Evolutionary conservation across 2,888 invertebrate genomes (phyloP).

Genomic region (Pimpla rufipes): DNA sequence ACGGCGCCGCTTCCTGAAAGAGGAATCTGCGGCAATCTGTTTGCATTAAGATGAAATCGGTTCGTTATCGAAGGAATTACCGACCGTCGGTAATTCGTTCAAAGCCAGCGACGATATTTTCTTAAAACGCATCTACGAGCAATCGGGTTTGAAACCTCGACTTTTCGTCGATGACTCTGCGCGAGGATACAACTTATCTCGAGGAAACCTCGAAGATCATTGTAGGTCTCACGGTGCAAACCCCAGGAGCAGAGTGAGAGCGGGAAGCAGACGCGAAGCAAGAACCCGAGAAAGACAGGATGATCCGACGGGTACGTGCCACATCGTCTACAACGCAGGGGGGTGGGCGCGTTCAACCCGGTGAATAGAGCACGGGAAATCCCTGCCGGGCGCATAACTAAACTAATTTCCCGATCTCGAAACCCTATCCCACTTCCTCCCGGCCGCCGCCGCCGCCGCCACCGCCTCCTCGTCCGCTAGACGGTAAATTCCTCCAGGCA

Average conservation of each 20-base stretch:
- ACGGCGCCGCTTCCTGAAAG: too few relatives aligned
- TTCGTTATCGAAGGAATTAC: too few relatives aligned
- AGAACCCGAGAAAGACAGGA: constrained; percentile 26
- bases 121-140: not conserved
- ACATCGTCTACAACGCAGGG: constrained; percentile 71
- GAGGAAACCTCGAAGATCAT: constrained; percentile 29
- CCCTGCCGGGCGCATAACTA: constrained; percentile 83
- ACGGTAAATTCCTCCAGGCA: constrained; percentile 71
- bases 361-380: constrained; percentile 73
- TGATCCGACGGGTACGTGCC: constrained; percentile 74
- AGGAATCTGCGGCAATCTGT: too few relatives aligned
- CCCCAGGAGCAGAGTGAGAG: not conserved
- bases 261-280: constrained; percentile 9
- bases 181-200: constrained; percentile 7
- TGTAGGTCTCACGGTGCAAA: constrained; percentile 1
- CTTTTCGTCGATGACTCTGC: not conserved
- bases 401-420: constrained; percentile 81
- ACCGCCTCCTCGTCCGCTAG: not conserved
- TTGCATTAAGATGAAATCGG: too few relatives aligned
- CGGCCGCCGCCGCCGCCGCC: not conserved
- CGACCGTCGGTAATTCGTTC: too few relatives aligned
- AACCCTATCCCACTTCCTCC: constrained; percentile 76
- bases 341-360: constrained; percentile 37
- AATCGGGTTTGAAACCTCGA: not conserved
- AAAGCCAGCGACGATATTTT: not conserved